Base-by-base conservation (phyloP, 1,140 invertebrate genomes). In the Anoplolepis gracilipes region DNA sequence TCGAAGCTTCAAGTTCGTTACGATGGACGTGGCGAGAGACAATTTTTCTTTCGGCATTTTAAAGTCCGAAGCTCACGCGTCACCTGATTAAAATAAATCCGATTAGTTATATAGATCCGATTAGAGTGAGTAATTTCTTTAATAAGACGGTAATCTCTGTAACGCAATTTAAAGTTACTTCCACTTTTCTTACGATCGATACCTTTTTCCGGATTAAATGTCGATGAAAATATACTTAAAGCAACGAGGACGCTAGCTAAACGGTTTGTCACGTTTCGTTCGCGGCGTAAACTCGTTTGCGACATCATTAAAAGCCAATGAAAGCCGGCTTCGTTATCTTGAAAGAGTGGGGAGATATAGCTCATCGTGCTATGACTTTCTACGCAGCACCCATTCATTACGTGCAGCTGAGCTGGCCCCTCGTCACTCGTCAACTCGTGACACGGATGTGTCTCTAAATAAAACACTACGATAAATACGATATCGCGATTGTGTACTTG, bases 201-300 rank as follows among this genome's bases (percentile, higher is more conserved):
- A 79, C 49, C 77, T 79, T 79, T 79, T 79, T 65, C 65, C 77
- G 22, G 77, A 79, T 79, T 79, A 79, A 79, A 57, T 57, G 64
- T 19, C 77, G 64, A 69, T 79, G 77, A 69, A 79, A 79, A 79
- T 69, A 19, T 57, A 79, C 30, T 69, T 79, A 69, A 28, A 25
- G 22, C 49, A 46, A 69, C 49, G 46, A 28, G 62, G 42, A 75
- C 22, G 69, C 13, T 64, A 57, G 3, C 16, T 85, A 61, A 69
- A 16, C 28, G 64, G 49, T 53, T 79, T 22, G 65, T 79, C 64
- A 70, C 61, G 22, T 70, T 10, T 53, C 39, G 13, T 53, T 49
- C 65, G 22, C 19, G 55, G 33, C 19, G 30, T 61, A 88, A 90
- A 88, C 87, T 85, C 49, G 87, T 88, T 85, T 59, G 79, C 76